These are phyloP conservation scores for Conopomorpha cramerella DNA, from an alignment of 1,140 invertebrate genomes.

Conservation along the genomic window DNA sequence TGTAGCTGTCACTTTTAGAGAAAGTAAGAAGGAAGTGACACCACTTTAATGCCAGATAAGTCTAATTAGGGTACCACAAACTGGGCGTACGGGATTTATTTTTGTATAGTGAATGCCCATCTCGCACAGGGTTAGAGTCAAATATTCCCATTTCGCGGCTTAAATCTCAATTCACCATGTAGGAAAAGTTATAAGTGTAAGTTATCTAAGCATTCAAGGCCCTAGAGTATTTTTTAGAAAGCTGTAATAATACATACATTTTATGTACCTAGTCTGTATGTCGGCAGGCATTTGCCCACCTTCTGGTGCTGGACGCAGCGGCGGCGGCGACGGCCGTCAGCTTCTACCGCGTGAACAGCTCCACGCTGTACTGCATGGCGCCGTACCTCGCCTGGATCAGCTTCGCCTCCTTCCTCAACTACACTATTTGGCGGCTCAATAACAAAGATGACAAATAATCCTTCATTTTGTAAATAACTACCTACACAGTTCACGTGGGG, in stretches of 20 bases:
- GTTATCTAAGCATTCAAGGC: background rate
- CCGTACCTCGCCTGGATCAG: constrained; percentile 79
- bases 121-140: too few relatives aligned
- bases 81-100: too few relatives aligned
- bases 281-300: constrained; percentile 72
- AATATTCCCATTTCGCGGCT: too few relatives aligned
- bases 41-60: too few relatives aligned
- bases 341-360: constrained; percentile 71
- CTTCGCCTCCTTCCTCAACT: constrained; percentile 71
- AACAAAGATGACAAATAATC: constrained; percentile 9
- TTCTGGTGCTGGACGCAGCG: constrained; percentile 64
- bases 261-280: background rate
- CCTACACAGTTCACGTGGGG: too few relatives aligned
- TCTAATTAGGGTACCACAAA: too few relatives aligned
- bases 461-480: background rate
- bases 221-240: background rate
- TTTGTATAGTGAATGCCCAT: too few relatives aligned
- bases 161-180: too few relatives aligned
- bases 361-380: constrained; percentile 70
- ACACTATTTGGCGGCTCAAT: constrained; percentile 63
- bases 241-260: background rate
- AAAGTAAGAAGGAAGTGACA: background rate
- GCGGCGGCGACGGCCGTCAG: constrained; percentile 65
- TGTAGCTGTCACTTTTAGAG: background rate
- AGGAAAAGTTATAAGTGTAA: background rate